These are phyloP conservation scores for Fregata magnificens DNA, from an alignment of 2,113 vertebrate genomes.

Conservation along the genomic window DNA sequence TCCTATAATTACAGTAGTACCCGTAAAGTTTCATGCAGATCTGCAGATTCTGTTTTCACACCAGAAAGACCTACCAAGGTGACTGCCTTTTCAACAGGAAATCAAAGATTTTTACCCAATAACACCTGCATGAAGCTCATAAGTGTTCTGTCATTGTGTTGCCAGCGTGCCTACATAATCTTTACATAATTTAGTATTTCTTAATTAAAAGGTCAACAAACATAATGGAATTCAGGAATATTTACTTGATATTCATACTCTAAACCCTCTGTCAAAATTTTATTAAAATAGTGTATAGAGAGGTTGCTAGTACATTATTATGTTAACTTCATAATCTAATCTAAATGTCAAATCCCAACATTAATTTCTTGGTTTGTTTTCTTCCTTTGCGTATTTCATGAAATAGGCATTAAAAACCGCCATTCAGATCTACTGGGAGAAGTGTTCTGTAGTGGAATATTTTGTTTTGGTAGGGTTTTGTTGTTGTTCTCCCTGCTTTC, in stretches of 20 bases:
- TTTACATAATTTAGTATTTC: not conserved
- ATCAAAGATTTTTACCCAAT: not conserved
- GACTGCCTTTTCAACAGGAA: not conserved
- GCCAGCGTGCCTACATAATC: not conserved
- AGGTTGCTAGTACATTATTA: not conserved
- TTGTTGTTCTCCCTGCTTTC: not conserved
- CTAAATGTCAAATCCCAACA: not conserved
- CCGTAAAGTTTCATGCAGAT: not conserved
- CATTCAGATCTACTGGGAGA: not conserved
- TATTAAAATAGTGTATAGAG: slow-evolving; percentile 21
- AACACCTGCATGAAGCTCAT: not conserved
- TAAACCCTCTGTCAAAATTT: not conserved
- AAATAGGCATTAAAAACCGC: not conserved
- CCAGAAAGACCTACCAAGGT: not conserved
- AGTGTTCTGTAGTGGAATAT: not conserved
- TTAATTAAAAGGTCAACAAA: slow-evolving; percentile 60
- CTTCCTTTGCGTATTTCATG: not conserved
- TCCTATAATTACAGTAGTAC: not conserved
- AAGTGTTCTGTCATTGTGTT: not conserved
- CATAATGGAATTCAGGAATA: slow-evolving; percentile 38
- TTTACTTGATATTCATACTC: slow-evolving; percentile 57
- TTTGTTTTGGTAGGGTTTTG: not conserved
- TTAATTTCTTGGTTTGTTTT: not conserved
- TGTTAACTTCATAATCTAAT: not conserved
- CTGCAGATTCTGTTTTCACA: not conserved